Evolutionary conservation across 2,888 invertebrate species (phyloP).

Genomic region (Punctoribates punctum): DNA sequence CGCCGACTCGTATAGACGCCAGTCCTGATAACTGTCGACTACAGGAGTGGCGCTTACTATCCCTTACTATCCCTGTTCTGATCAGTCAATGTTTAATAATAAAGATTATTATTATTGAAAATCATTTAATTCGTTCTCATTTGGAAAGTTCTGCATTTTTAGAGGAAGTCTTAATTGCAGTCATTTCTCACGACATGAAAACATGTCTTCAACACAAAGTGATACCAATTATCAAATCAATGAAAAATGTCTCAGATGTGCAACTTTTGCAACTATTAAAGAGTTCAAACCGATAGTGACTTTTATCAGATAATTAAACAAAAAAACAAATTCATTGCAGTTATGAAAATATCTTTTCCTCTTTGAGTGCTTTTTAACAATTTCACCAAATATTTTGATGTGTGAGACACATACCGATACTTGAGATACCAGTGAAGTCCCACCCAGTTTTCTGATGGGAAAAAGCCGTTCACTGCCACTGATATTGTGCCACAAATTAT

Average conservation of each 20-base stretch:
- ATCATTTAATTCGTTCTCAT: neutral
- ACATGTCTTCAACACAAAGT: neutral
- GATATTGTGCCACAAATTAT: conserved; percentile 14
- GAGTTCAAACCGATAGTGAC: neutral
- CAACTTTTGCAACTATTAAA: neutral
- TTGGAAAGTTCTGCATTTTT: neutral
- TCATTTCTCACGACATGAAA: conserved; percentile 17
- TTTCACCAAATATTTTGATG: conserved; percentile 22
- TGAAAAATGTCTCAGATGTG: conserved; percentile 11
- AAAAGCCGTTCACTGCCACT: conserved; percentile 13
- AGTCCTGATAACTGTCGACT: neutral
- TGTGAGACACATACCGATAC: conserved; percentile 23
- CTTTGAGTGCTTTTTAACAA: conserved; percentile 6
- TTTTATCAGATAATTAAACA: neutral
- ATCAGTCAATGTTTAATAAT: conserved; percentile 27
- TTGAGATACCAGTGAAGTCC: conserved; percentile 4
- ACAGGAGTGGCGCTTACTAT: neutral
- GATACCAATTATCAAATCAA: neutral
- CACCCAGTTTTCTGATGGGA: conserved; percentile 32
- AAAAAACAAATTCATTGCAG: conserved; percentile 14
- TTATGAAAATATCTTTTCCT: neutral
- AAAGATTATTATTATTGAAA: neutral
- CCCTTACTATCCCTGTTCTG: neutral
- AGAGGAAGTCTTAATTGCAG: neutral
- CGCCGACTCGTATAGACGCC: conserved; percentile 2